Conservation (phyloP, 2,888 invertebrate genomes). For the Anagyrus pseudococci region DNA sequence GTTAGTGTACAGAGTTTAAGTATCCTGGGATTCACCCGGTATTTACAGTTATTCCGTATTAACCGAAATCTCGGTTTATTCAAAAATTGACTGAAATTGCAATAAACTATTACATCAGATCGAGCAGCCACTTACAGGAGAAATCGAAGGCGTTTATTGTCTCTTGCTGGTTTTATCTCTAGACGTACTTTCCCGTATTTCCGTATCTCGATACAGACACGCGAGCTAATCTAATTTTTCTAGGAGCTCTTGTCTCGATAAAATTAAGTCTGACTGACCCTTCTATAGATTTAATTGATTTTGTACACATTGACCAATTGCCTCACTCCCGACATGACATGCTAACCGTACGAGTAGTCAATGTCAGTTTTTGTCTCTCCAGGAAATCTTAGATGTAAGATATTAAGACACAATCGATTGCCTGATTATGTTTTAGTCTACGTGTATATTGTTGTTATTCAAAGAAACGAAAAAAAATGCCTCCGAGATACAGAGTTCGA, state of each 20-base stretch:
- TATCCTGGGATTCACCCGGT: no score
- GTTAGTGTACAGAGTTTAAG: no score
- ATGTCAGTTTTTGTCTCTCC: slow-evolving; percentile 44
- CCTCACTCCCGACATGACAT: slow-evolving; percentile 43
- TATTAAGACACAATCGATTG: slow-evolving; percentile 24
- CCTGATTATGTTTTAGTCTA: slow-evolving; percentile 19
- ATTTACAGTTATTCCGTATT: no score
- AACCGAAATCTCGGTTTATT: no score
- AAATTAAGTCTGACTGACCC: slow-evolving; percentile 43
- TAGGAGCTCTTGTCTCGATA: slow-evolving; percentile 42
- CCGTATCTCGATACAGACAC: not conserved
- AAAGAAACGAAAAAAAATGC: no score
- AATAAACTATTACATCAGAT: no score
- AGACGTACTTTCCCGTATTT: slow-evolving; percentile 1
- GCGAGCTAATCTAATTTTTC: slow-evolving; percentile 8
- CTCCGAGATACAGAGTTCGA: no score
- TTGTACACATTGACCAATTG: slow-evolving; percentile 45
- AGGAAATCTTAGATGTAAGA: slow-evolving; percentile 28
- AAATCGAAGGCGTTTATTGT: no score
- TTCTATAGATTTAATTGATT: slow-evolving; percentile 50
- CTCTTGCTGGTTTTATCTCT: no score
- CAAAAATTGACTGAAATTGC: no score
- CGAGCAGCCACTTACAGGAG: no score
- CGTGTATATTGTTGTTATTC: slow-evolving; percentile 3
- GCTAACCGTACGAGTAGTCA: slow-evolving; percentile 44